Percentiles rank a stretch among this genome's conserved stretches.
These are phyloP conservation scores for Drosophila nigrodunni DNA, from an alignment of 1,140 invertebrate species.

Conservation along the genomic window DNA sequence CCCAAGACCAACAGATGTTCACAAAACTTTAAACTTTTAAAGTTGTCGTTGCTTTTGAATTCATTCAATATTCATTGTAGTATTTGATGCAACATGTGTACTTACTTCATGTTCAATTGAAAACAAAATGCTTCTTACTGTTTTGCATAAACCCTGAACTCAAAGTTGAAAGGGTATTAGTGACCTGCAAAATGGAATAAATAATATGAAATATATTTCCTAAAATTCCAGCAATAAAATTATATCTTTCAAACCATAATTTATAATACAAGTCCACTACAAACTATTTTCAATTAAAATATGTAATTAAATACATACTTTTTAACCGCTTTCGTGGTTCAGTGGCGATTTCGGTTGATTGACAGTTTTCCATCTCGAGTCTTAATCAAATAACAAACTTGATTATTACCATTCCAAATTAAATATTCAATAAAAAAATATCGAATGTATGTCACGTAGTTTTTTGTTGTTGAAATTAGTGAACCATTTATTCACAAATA, in stretches of 20 bases:
- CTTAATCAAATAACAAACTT: conserved; percentile 4
- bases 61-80: background rate
- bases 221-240: no score
- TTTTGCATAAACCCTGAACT: no score
- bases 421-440: conserved; percentile 7
- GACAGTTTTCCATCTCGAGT: background rate
- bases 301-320: background rate
- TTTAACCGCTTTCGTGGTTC: background rate
- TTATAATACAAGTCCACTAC: background rate
- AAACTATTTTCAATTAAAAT: background rate
- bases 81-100: no score
- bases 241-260: background rate
- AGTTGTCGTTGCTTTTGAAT: background rate
- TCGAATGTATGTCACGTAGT: conserved; percentile 23
- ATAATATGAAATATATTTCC: no score
- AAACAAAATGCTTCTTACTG: no score
- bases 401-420: conserved; percentile 31
- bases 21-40: conserved; percentile 22
- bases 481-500: conserved; percentile 53
- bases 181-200: no score
- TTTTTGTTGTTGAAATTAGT: conserved; percentile 26
- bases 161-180: no score
- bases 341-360: background rate
- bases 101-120: no score
- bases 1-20: conserved; percentile 4